Base-by-base conservation (phyloP, 2,888 invertebrate genomes). In the Sthenelais limicola region DNA sequence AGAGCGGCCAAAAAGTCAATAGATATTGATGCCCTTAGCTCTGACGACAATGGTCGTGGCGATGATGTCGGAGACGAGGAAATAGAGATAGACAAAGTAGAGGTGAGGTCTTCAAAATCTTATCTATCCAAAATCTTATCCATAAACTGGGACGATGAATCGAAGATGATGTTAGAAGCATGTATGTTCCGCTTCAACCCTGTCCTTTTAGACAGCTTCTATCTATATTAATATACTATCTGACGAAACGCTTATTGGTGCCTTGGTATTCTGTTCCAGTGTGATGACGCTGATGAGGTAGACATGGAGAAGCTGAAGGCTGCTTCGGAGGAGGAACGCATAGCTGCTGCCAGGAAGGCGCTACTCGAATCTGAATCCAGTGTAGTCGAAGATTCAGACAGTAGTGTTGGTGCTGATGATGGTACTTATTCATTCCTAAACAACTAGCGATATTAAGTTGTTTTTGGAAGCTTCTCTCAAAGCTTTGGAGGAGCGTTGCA, bases 21-120 rank as follows among this genome's bases (percentile, higher is more conserved):
- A 5, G 38, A 43, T 18, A 51, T 72, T 21, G 72, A 66, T 51
- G 67, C 30, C 35, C 66, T 71, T 1, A 43, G 30, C 18, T 66
- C 66, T 21, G 72, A 35, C 32, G 47, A 5, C 3, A 12, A 78
- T 73, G 85, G 82, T 72, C 79, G 79, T 32, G 82, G 82, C 68
- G 70, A 68, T 9, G 38, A 58, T 54, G 3, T 75, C 74, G 62
- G 73, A 72, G 28, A 78, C 74, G 48, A 75, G 74, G 30, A 21
- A 3, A 52, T 52, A 24, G 3, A 15, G 24, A 24, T 52, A 30
- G 43, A 43, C 43, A 18, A 43, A 18, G 43, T 18, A 43, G 18
- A 43, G 12, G 43, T 43, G n/a, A n/a, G n/a, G n/a, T n/a, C n/a
- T n/a, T n/a, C n/a, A n/a, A n/a, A n/a, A n/a, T n/a, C n/a, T n/a